phyloP scores from a whole-genome alignment of 2,888 invertebrate species.

The Troides aeacus region DNA sequence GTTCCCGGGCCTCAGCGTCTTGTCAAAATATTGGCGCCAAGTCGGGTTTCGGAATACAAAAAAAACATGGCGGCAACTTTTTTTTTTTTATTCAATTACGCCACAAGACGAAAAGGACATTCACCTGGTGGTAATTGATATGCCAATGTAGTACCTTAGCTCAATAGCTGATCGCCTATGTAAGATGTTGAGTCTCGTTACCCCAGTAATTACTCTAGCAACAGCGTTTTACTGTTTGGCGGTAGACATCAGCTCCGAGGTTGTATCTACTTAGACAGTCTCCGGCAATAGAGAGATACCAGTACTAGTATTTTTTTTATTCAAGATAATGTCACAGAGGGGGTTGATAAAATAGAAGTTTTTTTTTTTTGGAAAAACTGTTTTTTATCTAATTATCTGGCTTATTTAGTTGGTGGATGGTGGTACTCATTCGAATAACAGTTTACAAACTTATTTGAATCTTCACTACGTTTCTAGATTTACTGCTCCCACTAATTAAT shows the following conservation, averaged over 20 bases:
- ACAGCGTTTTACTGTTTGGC: too few relatives aligned
- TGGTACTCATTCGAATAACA: conserved; percentile 36
- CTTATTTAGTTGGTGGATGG: conserved; percentile 16
- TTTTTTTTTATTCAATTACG: conserved; percentile 7
- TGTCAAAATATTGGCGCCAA: conserved; percentile 70
- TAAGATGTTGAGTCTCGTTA: too few relatives aligned
- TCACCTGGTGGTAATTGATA: neutral
- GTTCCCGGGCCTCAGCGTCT: conserved; percentile 47
- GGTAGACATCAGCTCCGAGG: too few relatives aligned
- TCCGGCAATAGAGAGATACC: too few relatives aligned
- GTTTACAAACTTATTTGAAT: conserved; percentile 52
- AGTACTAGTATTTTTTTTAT: too few relatives aligned
- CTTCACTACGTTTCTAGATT: conserved; percentile 60
- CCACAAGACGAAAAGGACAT: neutral
- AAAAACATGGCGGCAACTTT: conserved; percentile 21
- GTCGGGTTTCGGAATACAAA: conserved; percentile 38
- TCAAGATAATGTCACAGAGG: too few relatives aligned
- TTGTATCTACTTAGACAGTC: too few relatives aligned
- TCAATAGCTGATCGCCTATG: too few relatives aligned
- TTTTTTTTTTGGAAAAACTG: neutral
- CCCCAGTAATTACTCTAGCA: too few relatives aligned
- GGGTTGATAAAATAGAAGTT: neutral
- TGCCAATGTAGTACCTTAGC: too few relatives aligned
- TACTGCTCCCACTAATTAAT: conserved; percentile 60
- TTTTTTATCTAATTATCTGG: neutral